Base-by-base conservation (phyloP, 2,113 vertebrate species). In the Tragulus kanchil region DNA sequence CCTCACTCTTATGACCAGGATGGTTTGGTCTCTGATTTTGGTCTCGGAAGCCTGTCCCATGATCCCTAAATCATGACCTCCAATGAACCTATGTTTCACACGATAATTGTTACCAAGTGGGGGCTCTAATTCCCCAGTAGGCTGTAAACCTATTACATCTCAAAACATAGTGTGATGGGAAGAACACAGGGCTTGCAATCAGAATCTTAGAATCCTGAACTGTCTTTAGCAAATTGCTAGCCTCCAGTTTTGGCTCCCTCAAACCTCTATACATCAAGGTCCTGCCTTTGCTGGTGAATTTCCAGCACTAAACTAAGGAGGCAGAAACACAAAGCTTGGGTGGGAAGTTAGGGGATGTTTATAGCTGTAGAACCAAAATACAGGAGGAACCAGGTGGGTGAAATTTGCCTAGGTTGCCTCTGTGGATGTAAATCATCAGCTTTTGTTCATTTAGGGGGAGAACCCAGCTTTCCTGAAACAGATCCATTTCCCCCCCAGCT, bases 341-440 rank as follows among this genome's bases (percentile, higher is more conserved):
- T 93, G 45, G 90, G 71, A 94, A 69, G 65, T 88, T 83, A 42
- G 58, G 91, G 75, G 58, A 93, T 93, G 87, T 96, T 97, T 97
- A 96, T 54, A 97, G 90, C 19, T 14, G 62, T 12, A 36, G 61
- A 96, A 90, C 48, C 85, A 59, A 59, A 86, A 75, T 78, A 9
- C 36, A 67, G 78, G 28, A 94, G 90, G 93, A 95, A 82, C 90
- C 97, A 97, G 92, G 92, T 97, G 97, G 61, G 69, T 3, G 54
- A 90, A 86, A 82, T 93, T 97, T 7, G 16, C 89, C 65, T 75
- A 87, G 12, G 98, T 95, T 95, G 90, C 31, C 88, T 69, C 93
- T 10, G 8, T 86, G 54, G 71, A 69, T 91, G 1, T 89, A 95
- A 95, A 88, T 89, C 62, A 42, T 0, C 16, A 61, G 42, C 67